Evolutionary conservation across 23 tunicate species (phyloP), one percentile per base, ranked within the genome.

Genomic region (Trididemnum clinides): DNA sequence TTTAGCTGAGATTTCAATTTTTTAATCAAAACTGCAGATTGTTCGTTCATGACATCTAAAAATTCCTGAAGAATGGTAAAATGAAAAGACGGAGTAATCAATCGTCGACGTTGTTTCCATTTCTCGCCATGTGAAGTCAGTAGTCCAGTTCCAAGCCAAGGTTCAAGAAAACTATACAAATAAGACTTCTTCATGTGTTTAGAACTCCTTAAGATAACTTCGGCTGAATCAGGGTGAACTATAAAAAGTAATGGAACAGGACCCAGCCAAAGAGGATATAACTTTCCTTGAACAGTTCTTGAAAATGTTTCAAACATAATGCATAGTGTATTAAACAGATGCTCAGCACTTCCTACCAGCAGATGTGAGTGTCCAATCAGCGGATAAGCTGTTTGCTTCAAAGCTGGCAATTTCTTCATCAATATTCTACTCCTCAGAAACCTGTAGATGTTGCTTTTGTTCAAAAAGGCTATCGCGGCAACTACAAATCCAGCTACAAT

Each of bases 61-160:
- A 97, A 97, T 28, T 97, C 99, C 27, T 92, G 85, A 82, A 95
- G 80, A 54, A 97, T 94, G 32, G 38, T 85, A 72, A 92, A 92
- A 78, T 97, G 99, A 86, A 97, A 97, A 5, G 95, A 71, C 6
- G 99, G 99, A 3, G 99, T 97, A 1, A 97, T 71, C 15, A 97
- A 77, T 50, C 95, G 59, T 44, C 99, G 63, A 35, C 99, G 66
- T 31, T 79, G 85, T 70, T 92, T 78, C 99, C 99, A 97, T 51
- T 97, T 97, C 69, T 85, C 83, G 4, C 99, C 99, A 4, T 33
- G 25, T 23, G 98, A 81, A 19, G 95, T 94, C 31, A 94, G 65
- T 27, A 94, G 66, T 25, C 98, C 98, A 7, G 88, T 85, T 31
- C 98, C 98, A 10, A 94, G 66, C 98, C 98, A 94, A 22, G 90